These are phyloP conservation scores for Syngnathoides biaculeatus DNA, from an alignment of 2,113 vertebrate genomes.

Conservation along the genomic window DNA sequence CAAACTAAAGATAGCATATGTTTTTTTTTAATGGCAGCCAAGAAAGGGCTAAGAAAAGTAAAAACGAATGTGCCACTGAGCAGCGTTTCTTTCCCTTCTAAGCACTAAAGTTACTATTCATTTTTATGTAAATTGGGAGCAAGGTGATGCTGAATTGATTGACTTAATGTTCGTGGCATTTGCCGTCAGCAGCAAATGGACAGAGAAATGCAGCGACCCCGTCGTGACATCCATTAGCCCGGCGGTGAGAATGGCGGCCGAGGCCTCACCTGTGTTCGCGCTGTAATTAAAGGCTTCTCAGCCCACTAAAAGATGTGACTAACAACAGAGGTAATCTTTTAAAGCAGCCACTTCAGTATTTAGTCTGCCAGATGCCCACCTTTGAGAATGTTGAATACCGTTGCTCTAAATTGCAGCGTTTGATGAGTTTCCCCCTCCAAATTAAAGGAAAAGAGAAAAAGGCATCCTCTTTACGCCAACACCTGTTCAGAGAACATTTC, in stretches of 20 bases:
- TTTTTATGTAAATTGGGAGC: slow-evolving; percentile 45
- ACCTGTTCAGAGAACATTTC: slow-evolving; percentile 47
- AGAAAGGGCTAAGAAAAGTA: background rate
- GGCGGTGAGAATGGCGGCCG: slow-evolving; percentile 19
- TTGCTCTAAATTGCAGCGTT: slow-evolving; percentile 34
- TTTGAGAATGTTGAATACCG: slow-evolving; percentile 44
- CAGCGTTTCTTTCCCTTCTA: background rate
- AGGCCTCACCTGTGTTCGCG: slow-evolving; percentile 37
- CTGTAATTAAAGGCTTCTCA: slow-evolving; percentile 56
- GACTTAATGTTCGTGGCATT: slow-evolving; percentile 64
- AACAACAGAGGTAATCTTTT: slow-evolving; percentile 15
- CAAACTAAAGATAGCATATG: too few species aligned
- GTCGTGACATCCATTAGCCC: slow-evolving; percentile 41
- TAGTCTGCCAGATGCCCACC: slow-evolving; percentile 28
- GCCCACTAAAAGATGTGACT: slow-evolving; percentile 23
- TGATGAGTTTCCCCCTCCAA: slow-evolving; percentile 34
- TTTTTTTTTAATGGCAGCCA: too few species aligned
- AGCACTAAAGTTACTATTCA: slow-evolving; percentile 1
- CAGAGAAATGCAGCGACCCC: slow-evolving; percentile 57
- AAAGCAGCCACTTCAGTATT: slow-evolving; percentile 22
- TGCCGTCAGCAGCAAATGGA: slow-evolving; percentile 44
- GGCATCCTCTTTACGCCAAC: slow-evolving; percentile 17
- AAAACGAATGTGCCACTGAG: background rate
- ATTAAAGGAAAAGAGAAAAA: slow-evolving; percentile 13
- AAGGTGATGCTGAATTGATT: slow-evolving; percentile 46